Conservation (phyloP, 2,888 invertebrate genomes). For the Chaitophorus viminalis region DNA sequence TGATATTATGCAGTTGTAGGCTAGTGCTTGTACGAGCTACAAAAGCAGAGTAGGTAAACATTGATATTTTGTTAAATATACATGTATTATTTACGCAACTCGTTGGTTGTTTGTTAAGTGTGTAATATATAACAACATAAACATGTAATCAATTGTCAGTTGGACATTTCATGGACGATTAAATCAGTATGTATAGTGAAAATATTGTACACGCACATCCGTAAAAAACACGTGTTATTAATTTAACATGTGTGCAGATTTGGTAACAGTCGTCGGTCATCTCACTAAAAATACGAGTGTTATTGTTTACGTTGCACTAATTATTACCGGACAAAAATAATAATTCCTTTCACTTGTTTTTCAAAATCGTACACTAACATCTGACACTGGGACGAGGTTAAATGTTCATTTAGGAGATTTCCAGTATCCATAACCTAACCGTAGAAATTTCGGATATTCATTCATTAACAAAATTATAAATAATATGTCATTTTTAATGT, state of each 20-base stretch:
- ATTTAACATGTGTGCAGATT: not conserved
- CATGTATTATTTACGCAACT: not conserved
- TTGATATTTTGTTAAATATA: not conserved
- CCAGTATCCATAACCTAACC: not conserved
- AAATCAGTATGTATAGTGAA: not conserved
- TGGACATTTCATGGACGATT: not conserved
- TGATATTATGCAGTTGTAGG: too few relatives aligned
- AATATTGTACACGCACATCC: not conserved
- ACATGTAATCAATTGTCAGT: not conserved
- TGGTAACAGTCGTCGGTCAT: not conserved
- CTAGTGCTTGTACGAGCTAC: too few relatives aligned
- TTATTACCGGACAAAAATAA: not conserved
- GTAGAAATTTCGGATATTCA: not conserved
- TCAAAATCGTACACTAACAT: not conserved
- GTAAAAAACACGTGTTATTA: slow-evolving; percentile 6
- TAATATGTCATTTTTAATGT: slow-evolving; percentile 21
- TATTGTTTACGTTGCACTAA: slow-evolving; percentile 9
- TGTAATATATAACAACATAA: not conserved
- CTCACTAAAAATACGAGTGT: not conserved
- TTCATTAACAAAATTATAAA: slow-evolving; percentile 12
- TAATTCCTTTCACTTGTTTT: not conserved
- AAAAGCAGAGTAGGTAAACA: too few relatives aligned
- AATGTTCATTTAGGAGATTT: not conserved
- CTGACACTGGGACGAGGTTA: not conserved
- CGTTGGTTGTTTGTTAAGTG: not conserved